Conservation (phyloP, 2,113 vertebrate genomes). For the Phalacrocorax brasilianus region DNA sequence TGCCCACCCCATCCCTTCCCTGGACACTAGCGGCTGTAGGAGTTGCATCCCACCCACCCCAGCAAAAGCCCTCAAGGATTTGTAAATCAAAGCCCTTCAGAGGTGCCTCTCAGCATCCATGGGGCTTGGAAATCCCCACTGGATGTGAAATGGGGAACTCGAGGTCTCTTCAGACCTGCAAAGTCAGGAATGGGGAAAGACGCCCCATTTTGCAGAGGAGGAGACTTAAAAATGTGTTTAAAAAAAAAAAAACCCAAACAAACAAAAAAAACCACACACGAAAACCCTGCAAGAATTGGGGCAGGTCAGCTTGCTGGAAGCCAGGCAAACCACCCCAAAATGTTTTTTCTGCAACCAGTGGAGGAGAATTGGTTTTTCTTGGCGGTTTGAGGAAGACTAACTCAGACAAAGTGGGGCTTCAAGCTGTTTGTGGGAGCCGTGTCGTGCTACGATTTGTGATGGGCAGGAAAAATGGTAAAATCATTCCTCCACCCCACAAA, state of each 20-base stretch:
- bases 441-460: neutral
- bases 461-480: neutral
- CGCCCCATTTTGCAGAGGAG: neutral
- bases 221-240: no score
- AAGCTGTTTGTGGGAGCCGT: fast-evolving
- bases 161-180: neutral
- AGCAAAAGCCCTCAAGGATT: fast-evolving
- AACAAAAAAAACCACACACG: no score
- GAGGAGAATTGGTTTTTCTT: conserved; percentile 16
- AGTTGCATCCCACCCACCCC: fast-evolving
- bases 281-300: neutral
- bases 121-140: fast-evolving
- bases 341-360: neutral
- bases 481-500: neutral
- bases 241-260: no score
- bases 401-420: neutral
- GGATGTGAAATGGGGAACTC: fast-evolving
- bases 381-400: neutral
- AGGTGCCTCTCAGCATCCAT: fast-evolving
- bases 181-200: neutral
- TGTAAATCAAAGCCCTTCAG: neutral
- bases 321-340: neutral
- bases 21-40: fast-evolving
- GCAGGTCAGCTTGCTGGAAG: neutral
- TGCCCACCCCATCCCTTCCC: neutral